phyloP scores from a whole-genome alignment of 2,888 invertebrate species.

The Beris morrisii region DNA sequence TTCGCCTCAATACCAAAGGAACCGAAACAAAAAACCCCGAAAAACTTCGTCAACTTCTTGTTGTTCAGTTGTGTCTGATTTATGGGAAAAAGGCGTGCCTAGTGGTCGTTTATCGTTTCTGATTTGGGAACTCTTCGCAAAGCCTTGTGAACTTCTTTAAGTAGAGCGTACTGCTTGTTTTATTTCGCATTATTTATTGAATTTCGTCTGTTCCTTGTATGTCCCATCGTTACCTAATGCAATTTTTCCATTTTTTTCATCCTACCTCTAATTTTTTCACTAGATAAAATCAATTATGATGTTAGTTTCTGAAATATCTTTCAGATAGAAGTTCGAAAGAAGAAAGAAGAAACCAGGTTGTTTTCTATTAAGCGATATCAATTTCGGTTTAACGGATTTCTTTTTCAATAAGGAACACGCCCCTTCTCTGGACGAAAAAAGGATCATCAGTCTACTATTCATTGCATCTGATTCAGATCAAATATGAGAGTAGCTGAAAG shows the following conservation, averaged over 20 bases:
- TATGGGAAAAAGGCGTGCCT: constrained; percentile 29
- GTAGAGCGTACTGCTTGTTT: too few species aligned
- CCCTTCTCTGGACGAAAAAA: not conserved
- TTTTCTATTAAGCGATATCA: constrained; percentile 2
- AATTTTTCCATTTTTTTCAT: too few species aligned
- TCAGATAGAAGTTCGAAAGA: not conserved
- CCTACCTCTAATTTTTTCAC: too few species aligned
- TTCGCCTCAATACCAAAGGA: too few species aligned
- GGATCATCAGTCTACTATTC: not conserved
- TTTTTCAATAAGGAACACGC: constrained; percentile 10
- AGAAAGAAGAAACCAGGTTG: not conserved
- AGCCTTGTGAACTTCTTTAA: too few species aligned
- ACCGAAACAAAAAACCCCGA: too few species aligned
- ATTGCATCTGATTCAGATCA: too few species aligned
- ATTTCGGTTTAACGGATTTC: constrained; percentile 30
- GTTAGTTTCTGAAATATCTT: constrained; percentile 15
- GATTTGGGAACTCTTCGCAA: too few species aligned
- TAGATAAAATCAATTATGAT: constrained; percentile 11
- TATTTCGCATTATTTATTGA: too few species aligned
- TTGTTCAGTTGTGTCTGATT: constrained; percentile 12
- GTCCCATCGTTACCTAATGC: too few species aligned
- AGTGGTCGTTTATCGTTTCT: constrained; percentile 25
- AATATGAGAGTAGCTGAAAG: not conserved
- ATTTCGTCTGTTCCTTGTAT: too few species aligned
- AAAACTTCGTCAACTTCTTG: too few species aligned